Base-by-base conservation (phyloP, 2,113 vertebrate genomes). In the Anseranas semipalmata region DNA sequence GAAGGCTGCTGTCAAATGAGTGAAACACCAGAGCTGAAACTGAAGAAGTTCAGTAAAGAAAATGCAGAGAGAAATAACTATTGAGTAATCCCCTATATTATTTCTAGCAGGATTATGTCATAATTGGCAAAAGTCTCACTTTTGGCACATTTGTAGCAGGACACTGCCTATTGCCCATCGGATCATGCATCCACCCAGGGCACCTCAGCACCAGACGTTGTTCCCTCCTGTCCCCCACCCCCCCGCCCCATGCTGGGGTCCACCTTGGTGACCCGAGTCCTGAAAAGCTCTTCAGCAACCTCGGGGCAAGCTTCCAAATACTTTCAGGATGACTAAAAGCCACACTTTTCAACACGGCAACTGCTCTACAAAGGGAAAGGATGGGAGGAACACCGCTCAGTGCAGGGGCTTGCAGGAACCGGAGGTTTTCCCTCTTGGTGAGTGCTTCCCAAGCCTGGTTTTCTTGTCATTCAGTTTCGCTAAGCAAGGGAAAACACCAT, bases 241-340 rank as follows among this genome's bases (percentile, higher is more conserved):
- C 8, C 8, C 16, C 18, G 62, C 15, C 37, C 24, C 19, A 33
- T 0, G 0, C 6, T 2, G 2, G 33, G 16, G 15, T 43, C 8
- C 55, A 60, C 43, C 17, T 46, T n/a, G 33, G 58, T 52, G 66
- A 80, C n/a, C 59, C 59, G 79, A 22, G 1, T 85, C 71, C 75
- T 67, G 78, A 63, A 93, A 91, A 92, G 2, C 0, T 74, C 78
- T 77, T 67, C 82, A 59, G 68, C 55, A 80, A 50, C 53, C 32
- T 50, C 78, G 91, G 55, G 78, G 93, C 59, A 59, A 88, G 59
- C 32, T 95, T 82, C 58, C 66, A 96, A 91, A 93, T 88, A 82
- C 63, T 94, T 95, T 80, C 27, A 33, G 25, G 37, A 88, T 95
- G 95, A 96, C 90, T 85, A 93, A 89, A 95, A 96, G 67, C 35